Evolutionary conservation across 2,888 invertebrate genomes (phyloP), one percentile per base, ranked within the genome.

Genomic region (Vesta saturnalis): DNA sequence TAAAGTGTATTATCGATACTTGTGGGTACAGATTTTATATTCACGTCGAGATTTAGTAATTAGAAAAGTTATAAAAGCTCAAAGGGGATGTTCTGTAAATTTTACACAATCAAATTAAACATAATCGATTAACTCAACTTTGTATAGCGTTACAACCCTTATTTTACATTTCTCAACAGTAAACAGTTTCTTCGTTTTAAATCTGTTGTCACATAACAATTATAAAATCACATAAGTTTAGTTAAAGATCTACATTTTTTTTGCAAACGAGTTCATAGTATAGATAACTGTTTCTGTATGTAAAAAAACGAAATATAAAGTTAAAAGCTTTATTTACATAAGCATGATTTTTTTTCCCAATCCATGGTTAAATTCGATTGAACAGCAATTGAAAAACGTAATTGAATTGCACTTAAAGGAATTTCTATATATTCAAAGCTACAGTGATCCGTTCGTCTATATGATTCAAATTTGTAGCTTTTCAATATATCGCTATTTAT

Each of bases 361-460:
- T 39, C n/a, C 39, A n/a, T 8, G 12, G 39, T n/a, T 5, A 30
- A 30, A 49, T 49, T 8, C 16, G 49, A 49, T 15, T 49, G 49
- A 49, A 49, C 19, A 18, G 19, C 49, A 49, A 49, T 49, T 49
- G 16, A 18, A 49, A n/a, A 18, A 15, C 16, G 49, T 49, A 49
- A 15, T 49, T 15, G 4, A 49, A 49, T 49, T 18, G 15, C 49
- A 49, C 49, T 49, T 49, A 49, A 18, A 49, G 19, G 49, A 49
- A 49, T 49, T 49, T 49, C 19, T n/a, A 39, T 49, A 12, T 49
- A 18, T 1, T 14, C 49, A 49, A 18, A 18, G 49, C 49, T 18
- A 43, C 12, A 12, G 43, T 3, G 14, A 43, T 43, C 49, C 14
- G 19, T 49, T 49, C 49, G 49, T 49, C 49, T 49, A 49, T 15